A percentile compares a stretch with the other conserved stretches of the same genome.
Conservation (phyloP, 2,888 invertebrate genomes). For the Tricholauxania praeusta region DNA sequence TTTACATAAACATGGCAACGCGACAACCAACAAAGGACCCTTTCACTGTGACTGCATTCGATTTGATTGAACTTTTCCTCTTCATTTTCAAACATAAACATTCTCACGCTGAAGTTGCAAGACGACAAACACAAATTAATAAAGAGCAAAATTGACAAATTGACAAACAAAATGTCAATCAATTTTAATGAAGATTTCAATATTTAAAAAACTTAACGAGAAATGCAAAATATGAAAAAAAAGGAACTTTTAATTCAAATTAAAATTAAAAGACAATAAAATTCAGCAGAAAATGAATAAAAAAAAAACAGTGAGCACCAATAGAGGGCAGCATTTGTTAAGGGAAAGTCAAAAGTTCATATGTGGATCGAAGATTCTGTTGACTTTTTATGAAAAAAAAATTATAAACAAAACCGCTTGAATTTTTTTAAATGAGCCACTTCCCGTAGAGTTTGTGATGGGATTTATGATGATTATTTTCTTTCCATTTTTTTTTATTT, state of each 20-base stretch:
- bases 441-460: conserved; percentile 22
- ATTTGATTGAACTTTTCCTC: background rate
- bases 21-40: too few species aligned
- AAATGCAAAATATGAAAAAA: background rate
- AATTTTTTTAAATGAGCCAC: conserved; percentile 26
- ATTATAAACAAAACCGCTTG: background rate
- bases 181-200: conserved; percentile 34
- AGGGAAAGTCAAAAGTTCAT: background rate
- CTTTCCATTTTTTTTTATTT: background rate
- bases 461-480: conserved; percentile 7
- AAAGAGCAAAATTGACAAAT: conserved; percentile 44
- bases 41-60: too few species aligned
- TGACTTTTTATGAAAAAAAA: background rate
- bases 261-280: conserved; percentile 17
- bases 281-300: conserved; percentile 11
- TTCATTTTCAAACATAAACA: conserved; percentile 7
- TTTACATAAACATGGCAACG: too few species aligned
- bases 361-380: too few species aligned
- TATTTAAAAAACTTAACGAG: background rate
- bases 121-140: too few species aligned
- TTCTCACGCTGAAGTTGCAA: conserved; percentile 10
- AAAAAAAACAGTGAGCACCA: background rate
- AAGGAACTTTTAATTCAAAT: background rate
- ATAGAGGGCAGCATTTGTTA: background rate
- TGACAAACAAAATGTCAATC: conserved; percentile 52